Evolutionary conservation across 2,113 vertebrate species (phyloP).

Genomic region (Macquaria ambigua): DNA sequence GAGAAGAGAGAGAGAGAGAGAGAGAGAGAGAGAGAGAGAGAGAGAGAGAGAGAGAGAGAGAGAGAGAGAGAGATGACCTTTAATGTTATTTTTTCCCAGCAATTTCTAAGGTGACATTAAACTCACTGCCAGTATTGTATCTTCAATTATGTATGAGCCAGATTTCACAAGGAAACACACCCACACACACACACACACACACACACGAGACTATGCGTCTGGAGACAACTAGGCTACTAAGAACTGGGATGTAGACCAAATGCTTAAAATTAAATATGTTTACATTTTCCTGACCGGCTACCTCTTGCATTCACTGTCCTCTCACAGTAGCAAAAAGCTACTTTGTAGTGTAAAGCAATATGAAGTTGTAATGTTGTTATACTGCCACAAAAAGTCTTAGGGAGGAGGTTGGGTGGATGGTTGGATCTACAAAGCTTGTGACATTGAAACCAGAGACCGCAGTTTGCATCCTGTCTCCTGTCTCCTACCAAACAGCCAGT

Average conservation of each 20-base stretch:
- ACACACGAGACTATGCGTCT: background rate
- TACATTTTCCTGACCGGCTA: background rate
- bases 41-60: background rate
- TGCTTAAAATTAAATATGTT: background rate
- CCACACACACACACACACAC: background rate
- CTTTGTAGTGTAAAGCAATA: background rate
- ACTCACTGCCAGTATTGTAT: constrained; percentile 13
- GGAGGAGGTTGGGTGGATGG: background rate
- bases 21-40: background rate
- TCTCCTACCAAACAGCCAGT: background rate
- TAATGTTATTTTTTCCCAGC: background rate
- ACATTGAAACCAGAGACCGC: too few relatives aligned
- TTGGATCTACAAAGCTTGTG: background rate
- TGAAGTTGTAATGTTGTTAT: background rate
- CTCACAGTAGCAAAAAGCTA: background rate
- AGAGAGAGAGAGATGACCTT: constrained; percentile 28
- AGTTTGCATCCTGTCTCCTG: background rate
- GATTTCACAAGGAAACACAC: background rate
- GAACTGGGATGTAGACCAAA: background rate
- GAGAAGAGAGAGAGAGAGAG: background rate
- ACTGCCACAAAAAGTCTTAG: background rate
- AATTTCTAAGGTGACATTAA: constrained; percentile 25
- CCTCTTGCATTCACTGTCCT: background rate
- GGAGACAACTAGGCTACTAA: background rate
- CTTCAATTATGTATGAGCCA: constrained; percentile 33